Percentiles rank a stretch among this genome's conserved stretches.
Conservation (phyloP, 2,797 vertebrate genomes). For the Gobionotothen gibberifrons region DNA sequence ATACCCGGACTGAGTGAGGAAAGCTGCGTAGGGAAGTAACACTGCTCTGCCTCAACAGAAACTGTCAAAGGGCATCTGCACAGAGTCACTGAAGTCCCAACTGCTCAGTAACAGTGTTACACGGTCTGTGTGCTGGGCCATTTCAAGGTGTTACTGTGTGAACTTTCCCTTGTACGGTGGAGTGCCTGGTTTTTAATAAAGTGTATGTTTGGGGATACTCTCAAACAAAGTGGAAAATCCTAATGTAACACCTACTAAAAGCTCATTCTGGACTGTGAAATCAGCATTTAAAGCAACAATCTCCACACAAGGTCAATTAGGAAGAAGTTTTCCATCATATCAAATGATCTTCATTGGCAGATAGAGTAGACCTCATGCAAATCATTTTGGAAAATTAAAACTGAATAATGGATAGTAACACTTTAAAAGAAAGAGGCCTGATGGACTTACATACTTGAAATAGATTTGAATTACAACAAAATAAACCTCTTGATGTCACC, state of each 20-base stretch:
- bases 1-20: conserved; percentile 53
- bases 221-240: conserved; percentile 12
- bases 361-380: neutral
- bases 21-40: conserved; percentile 53
- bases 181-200: conserved; percentile 34
- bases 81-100: conserved; percentile 37
- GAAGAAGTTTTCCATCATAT: neutral
- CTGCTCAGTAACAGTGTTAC: conserved; percentile 35
- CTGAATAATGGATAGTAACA: neutral
- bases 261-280: conserved; percentile 6
- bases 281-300: neutral
- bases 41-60: conserved; percentile 47
- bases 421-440: neutral
- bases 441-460: neutral
- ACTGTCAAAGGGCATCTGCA: conserved; percentile 51
- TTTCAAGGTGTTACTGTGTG: conserved; percentile 26
- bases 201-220: neutral
- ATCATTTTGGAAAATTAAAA: neutral
- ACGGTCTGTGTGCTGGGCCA: conserved; percentile 23
- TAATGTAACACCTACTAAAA: conserved; percentile 12
- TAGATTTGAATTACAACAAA: neutral
- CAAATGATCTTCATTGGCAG: neutral
- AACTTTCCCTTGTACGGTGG: conserved; percentile 27
- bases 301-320: neutral
- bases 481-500: neutral